Evolutionary conservation across 2,797 vertebrate species (phyloP).

Genomic region (Liasis olivaceus): DNA sequence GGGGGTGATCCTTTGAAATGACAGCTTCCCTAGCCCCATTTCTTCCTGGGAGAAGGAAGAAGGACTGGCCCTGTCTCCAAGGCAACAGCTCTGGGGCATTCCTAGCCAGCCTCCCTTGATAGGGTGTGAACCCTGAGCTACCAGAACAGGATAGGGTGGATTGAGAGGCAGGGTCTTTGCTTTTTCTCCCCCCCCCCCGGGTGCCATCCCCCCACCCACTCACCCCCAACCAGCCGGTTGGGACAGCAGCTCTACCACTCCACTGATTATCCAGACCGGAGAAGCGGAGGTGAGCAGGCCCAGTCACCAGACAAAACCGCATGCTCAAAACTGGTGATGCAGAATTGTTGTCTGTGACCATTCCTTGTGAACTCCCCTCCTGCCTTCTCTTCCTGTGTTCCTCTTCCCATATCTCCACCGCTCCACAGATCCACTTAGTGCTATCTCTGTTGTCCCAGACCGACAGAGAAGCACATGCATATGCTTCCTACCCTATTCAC

Average conservation of each 20-base stretch:
- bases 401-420: neutral
- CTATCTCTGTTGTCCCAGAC: neutral
- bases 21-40: constrained; percentile 10
- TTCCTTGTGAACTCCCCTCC: neutral
- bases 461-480: neutral
- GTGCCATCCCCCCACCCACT: neutral
- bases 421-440: neutral
- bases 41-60: constrained; percentile 19
- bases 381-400: neutral
- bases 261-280: constrained; percentile 15
- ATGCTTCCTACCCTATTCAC: too few species aligned
- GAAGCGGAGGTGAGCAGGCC: constrained; percentile 33
- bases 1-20: constrained; percentile 7
- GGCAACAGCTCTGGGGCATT: constrained; percentile 31
- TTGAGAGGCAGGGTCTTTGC: neutral
- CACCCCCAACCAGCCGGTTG: neutral
- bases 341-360: constrained; percentile 21
- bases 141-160: neutral
- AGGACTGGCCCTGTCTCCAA: constrained; percentile 32
- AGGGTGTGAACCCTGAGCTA: constrained; percentile 4
- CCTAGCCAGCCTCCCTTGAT: constrained; percentile 12
- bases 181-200: neutral
- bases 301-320: constrained; percentile 4
- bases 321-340: constrained; percentile 27
- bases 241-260: neutral